Conservation (phyloP, 2,797 vertebrate genomes). For the Psittacula derbiana region DNA sequence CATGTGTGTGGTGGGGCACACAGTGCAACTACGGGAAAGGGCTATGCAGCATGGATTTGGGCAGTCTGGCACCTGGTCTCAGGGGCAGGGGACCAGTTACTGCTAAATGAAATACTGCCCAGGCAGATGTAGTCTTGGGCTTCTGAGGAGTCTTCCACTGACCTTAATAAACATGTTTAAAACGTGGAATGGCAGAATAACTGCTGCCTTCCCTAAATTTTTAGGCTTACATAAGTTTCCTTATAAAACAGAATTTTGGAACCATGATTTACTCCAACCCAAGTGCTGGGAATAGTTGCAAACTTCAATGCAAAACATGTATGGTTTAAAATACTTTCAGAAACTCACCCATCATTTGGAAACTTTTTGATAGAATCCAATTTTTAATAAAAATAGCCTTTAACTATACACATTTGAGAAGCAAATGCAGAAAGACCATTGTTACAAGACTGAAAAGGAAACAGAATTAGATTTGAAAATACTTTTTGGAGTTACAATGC, state of each 20-base stretch:
- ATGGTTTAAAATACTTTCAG: background rate
- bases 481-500: background rate
- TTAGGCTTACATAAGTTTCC: background rate
- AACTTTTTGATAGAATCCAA: background rate
- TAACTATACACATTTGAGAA: background rate
- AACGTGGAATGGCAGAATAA: background rate
- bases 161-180: background rate
- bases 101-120: background rate
- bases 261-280: background rate
- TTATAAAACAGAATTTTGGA: background rate
- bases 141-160: background rate
- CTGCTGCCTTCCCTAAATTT: background rate
- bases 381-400: conserved; percentile 23
- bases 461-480: background rate
- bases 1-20: fast-evolving
- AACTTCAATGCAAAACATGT: background rate
- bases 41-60: background rate
- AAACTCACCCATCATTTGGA: background rate
- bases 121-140: background rate
- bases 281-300: background rate
- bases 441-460: background rate
- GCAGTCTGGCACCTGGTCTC: background rate
- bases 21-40: fast-evolving
- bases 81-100: background rate
- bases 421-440: background rate